phyloP scores from a whole-genome alignment of 2,888 invertebrate genomes.

The Iphiclides podalirius region DNA sequence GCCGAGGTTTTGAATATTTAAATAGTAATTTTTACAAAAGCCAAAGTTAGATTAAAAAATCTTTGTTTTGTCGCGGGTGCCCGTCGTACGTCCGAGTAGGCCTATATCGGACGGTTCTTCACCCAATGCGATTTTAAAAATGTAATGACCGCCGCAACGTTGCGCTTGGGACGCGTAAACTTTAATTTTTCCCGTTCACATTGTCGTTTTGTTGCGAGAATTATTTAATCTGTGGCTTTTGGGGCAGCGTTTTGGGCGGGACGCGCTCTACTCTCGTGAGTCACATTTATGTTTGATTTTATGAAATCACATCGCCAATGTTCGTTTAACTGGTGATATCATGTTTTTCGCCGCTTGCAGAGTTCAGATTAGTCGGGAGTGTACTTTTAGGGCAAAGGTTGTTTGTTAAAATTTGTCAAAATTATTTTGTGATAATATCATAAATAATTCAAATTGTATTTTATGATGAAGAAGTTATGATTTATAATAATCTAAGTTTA shows the following conservation, averaged over 20 bases:
- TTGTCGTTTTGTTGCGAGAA: constrained; percentile 59
- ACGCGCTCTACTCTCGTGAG: constrained; percentile 38
- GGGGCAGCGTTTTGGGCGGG: constrained; percentile 46
- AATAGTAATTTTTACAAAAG: constrained; percentile 81
- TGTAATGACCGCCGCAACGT: constrained; percentile 63
- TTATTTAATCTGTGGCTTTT: constrained; percentile 71
- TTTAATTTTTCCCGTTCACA: constrained; percentile 62
- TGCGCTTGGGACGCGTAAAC: constrained; percentile 68
- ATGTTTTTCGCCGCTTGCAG: constrained; percentile 17
- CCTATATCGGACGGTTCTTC: constrained; percentile 61
- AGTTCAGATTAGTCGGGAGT: constrained; percentile 4
- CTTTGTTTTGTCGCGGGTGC: constrained; percentile 58
- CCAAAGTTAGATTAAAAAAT: constrained; percentile 79
- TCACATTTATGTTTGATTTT: constrained; percentile 51
- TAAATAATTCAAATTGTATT: too few relatives aligned
- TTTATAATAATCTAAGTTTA: too few relatives aligned
- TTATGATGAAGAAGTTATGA: too few relatives aligned
- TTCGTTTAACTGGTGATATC: constrained; percentile 33
- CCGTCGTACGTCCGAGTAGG: constrained; percentile 55
- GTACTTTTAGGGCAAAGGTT: neutral
- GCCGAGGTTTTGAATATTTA: constrained; percentile 73
- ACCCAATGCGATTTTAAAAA: constrained; percentile 73
- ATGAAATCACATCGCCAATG: constrained; percentile 45
- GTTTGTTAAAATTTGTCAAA: too few relatives aligned
- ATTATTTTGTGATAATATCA: too few relatives aligned